Percentiles rank a stretch among this genome's conserved stretches.
These are phyloP conservation scores for Heterocephalus glaber DNA, from an alignment of 2,113 vertebrate genomes.

Conservation along the genomic window DNA sequence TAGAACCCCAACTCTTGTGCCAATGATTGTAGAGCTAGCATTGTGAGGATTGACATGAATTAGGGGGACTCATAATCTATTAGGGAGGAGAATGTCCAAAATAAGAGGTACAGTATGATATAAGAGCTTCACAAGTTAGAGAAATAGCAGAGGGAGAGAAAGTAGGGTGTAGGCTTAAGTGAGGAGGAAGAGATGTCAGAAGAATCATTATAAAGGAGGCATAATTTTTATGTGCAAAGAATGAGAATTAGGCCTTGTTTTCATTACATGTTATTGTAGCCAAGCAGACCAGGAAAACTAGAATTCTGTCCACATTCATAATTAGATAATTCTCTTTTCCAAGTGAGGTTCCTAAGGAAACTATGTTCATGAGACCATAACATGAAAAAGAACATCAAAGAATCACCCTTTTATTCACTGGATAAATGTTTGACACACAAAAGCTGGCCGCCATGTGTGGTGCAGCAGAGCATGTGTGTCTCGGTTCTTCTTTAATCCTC, in stretches of 20 bases:
- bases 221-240: conserved; percentile 20
- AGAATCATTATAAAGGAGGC: not conserved
- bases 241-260: not conserved
- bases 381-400: not conserved
- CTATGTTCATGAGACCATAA: not conserved
- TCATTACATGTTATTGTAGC: conserved; percentile 14
- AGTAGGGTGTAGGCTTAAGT: not conserved
- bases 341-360: not conserved
- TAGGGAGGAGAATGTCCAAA: not conserved
- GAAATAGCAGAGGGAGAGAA: not conserved
- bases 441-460: not conserved
- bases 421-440: not conserved
- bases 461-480: not conserved
- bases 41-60: not conserved
- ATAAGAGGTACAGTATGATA: not conserved
- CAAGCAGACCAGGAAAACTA: not conserved
- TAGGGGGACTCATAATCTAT: not conserved
- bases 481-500: not conserved
- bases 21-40: not conserved
- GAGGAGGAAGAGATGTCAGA: not conserved
- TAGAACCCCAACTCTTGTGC: not conserved
- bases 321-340: not conserved
- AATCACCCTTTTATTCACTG: not conserved
- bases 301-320: not conserved
- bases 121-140: not conserved